phyloP scores from a whole-genome alignment of 2,797 vertebrate genomes.

The Enteromius viviparus region DNA sequence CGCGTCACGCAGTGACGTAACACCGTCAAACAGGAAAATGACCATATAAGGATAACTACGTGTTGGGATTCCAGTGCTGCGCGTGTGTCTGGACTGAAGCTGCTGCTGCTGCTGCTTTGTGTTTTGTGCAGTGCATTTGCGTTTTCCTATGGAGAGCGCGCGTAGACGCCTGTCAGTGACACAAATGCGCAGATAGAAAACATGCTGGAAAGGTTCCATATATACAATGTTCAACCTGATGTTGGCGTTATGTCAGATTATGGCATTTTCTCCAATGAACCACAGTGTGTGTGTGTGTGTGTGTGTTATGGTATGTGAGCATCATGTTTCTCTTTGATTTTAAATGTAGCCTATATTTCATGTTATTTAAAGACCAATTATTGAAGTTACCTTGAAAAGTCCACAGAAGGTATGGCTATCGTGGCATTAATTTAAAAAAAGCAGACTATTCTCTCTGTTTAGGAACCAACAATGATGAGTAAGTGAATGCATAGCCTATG shows the following conservation, averaged over 20 bases:
- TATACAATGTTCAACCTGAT: not conserved
- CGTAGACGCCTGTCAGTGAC: not conserved
- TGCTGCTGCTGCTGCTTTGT: not conserved
- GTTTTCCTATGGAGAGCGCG: not conserved
- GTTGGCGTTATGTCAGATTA: not conserved
- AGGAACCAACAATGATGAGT: not conserved
- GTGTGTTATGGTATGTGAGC: not conserved
- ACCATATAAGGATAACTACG: slow-evolving; percentile 88
- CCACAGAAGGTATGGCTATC: not conserved
- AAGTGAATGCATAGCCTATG: not conserved
- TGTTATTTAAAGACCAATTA: not conserved
- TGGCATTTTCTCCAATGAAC: not conserved
- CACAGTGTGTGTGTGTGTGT: not conserved
- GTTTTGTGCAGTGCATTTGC: not conserved
- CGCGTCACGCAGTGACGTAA: slow-evolving; percentile 59
- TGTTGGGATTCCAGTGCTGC: slow-evolving; percentile 81
- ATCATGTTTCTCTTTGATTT: not conserved
- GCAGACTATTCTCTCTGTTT: not conserved
- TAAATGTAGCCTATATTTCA: too few relatives aligned
- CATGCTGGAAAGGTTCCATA: not conserved
- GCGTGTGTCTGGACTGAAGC: slow-evolving; percentile 14
- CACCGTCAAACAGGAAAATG: slow-evolving; percentile 78
- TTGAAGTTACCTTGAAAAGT: not conserved
- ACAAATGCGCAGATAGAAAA: not conserved
- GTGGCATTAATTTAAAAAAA: not conserved